phyloP scores from a whole-genome alignment of 2,888 invertebrate genomes.

The Phaedon cochleariae region DNA sequence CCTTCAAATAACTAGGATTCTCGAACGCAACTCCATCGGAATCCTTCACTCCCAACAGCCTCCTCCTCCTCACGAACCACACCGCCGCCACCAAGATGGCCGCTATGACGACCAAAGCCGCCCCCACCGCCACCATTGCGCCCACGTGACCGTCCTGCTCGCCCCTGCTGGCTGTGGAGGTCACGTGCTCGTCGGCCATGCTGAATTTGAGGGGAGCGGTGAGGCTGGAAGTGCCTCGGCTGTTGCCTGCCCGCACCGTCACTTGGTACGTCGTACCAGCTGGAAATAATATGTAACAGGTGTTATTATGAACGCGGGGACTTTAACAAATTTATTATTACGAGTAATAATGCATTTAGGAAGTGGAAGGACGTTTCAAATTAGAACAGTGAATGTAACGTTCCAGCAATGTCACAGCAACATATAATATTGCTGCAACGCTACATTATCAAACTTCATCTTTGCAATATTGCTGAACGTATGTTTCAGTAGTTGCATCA shows the following conservation, averaged over 20 bases:
- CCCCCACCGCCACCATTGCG: constrained; percentile 71
- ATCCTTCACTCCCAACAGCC: constrained; percentile 71
- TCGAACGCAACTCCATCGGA: constrained; percentile 84
- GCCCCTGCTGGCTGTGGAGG: constrained; percentile 71
- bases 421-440: no score
- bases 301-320: no score
- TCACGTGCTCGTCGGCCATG: constrained; percentile 77
- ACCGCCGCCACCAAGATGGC: constrained; percentile 70
- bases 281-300: constrained; percentile 26
- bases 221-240: constrained; percentile 74
- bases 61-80: constrained; percentile 71
- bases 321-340: no score
- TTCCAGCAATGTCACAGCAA: no score
- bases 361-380: no score
- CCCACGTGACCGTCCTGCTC: constrained; percentile 66
- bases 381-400: no score
- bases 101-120: constrained; percentile 71
- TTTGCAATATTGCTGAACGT: no score
- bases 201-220: constrained; percentile 79
- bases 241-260: constrained; percentile 82
- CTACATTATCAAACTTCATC: no score
- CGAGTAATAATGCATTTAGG: no score
- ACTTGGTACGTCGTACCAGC: constrained; percentile 81
- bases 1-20: constrained; percentile 83
- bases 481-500: no score